A percentile compares a stretch with the other conserved stretches of the same genome.
These are phyloP conservation scores for Pao palembangensis DNA, from an alignment of 2,113 vertebrate genomes.

Conservation along the genomic window DNA sequence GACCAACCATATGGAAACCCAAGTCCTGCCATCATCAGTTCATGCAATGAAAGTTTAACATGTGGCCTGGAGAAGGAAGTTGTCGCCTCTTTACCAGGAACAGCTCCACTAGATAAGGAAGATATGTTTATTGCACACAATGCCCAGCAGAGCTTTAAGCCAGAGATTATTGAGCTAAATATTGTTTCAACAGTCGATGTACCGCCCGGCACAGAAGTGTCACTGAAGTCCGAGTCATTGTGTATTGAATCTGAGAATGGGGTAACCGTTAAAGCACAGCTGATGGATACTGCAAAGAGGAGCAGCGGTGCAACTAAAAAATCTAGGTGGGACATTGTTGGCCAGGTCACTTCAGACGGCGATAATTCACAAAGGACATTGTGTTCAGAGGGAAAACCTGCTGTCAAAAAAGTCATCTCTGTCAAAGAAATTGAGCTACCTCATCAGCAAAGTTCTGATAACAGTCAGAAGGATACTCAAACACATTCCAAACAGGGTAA, in stretches of 20 bases:
- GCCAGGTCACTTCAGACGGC: slow-evolving; percentile 61
- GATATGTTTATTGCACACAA: slow-evolving; percentile 37
- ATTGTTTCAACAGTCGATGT: slow-evolving; percentile 10
- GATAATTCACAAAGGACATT: slow-evolving; percentile 46
- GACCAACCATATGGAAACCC: slow-evolving; percentile 29
- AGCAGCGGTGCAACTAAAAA: slow-evolving; percentile 54
- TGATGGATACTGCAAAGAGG: slow-evolving; percentile 42
- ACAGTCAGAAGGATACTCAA: slow-evolving; percentile 22
- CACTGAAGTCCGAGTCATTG: slow-evolving; percentile 21
- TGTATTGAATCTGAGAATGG: slow-evolving; percentile 41
- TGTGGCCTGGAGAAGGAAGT: slow-evolving; percentile 31
- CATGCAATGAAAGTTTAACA: slow-evolving; percentile 24
- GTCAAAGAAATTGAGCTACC: slow-evolving; percentile 66
- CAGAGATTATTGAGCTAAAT: slow-evolving; percentile 35
- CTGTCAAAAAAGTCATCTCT: slow-evolving; percentile 59
- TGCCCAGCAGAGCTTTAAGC: slow-evolving; percentile 56
- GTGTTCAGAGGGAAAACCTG: slow-evolving; percentile 50
- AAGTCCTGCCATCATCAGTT: slow-evolving; percentile 14
- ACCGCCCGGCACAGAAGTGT: slow-evolving; percentile 9
- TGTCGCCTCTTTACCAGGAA: slow-evolving; percentile 32
- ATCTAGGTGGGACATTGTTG: slow-evolving; percentile 79
- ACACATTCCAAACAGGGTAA: slow-evolving; percentile 42
- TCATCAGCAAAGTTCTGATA: slow-evolving; percentile 26
- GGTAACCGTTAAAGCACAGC: slow-evolving; percentile 38
- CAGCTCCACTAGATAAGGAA: slow-evolving; percentile 38